Evolutionary conservation across 2,888 invertebrate species (phyloP), one percentile per base, ranked within the genome.

Genomic region (Plagodis dolabraria): DNA sequence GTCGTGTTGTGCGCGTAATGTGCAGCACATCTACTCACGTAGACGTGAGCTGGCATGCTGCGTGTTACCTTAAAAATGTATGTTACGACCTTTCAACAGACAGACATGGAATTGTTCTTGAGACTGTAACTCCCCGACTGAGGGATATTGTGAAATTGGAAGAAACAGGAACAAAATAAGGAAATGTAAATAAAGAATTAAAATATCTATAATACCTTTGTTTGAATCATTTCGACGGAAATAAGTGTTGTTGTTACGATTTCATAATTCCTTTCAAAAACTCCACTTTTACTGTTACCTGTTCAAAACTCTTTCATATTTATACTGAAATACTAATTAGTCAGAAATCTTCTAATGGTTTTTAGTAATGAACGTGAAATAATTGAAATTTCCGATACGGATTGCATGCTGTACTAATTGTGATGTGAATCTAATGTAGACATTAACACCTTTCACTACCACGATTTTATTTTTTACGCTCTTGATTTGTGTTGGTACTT

Each of bases 341-440:
- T 62, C 52, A 47, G 36, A 56, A 60, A 60, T 47, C 47, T 9
- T 47, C 22, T 47, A 45, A 57, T 44, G 64, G 57, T 60, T 63
- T 68, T 65, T 52, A 51, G 36, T 59, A 48, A 68, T 68, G 50
- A 47, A 57, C 64, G 56, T 66, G 53, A 57, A 50, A 51, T 50
- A 43, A 48, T 56, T 47, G 36, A 35, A 12, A 11, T 7, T n/a
- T n/a, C 49, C 48, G 7, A 22, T 35, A 35, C 43, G 49, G 40
- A 50, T 52, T n/a, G 12, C 36, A 38, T 36, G 2, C 34, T 49
- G 11, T 44, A 34, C 47, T 55, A 59, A 54, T 60, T 60, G 48
- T 42, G 34, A 34, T 40, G 56, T 48, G 60, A 7, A 49, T 56
- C 60, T 48, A 60, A 60, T 60, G 43, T 9, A n/a, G 44, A 44